phyloP scores from a whole-genome alignment of 2,797 vertebrate genomes.

The Pterois miles region DNA sequence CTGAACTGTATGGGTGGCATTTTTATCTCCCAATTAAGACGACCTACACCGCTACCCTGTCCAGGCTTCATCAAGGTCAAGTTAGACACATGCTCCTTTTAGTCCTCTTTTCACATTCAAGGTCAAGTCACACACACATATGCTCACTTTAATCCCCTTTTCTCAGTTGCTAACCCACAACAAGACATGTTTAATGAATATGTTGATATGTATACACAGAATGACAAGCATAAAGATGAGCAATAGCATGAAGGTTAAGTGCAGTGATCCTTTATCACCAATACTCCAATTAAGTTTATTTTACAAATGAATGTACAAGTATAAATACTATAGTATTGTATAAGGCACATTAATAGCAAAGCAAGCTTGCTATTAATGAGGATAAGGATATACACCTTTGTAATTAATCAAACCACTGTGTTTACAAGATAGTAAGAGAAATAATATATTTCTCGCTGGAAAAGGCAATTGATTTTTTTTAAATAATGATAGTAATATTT shows the following conservation, averaged over 20 bases:
- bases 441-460: too few species aligned
- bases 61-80: background rate
- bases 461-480: too few species aligned
- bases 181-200: background rate
- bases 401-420: background rate
- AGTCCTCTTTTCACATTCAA: background rate
- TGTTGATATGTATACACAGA: background rate
- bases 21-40: background rate
- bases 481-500: background rate
- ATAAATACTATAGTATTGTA: background rate
- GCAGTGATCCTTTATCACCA: background rate
- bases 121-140: constrained; percentile 17
- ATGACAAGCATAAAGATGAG: background rate
- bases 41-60: background rate
- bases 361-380: background rate
- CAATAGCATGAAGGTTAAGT: background rate
- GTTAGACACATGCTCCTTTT: background rate
- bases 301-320: background rate
- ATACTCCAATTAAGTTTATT: background rate
- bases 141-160: background rate
- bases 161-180: background rate
- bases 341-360: background rate
- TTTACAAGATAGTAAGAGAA: background rate
- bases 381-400: background rate
- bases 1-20: background rate